phyloP scores from a whole-genome alignment of 2,888 invertebrate species.

The Clepsis dumicolana region DNA sequence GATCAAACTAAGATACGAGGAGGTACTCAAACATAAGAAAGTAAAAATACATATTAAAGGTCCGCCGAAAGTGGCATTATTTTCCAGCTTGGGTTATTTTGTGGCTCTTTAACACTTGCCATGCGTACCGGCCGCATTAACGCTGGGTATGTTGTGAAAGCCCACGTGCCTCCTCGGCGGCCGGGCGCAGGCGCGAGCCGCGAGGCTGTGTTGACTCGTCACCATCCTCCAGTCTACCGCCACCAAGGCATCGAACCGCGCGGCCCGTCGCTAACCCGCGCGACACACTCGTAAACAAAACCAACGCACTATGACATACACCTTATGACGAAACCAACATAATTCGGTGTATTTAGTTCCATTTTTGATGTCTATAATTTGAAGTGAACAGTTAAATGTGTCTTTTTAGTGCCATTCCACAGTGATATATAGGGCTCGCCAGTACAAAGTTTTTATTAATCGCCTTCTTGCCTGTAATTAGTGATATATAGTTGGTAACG shows the following conservation, averaged over 20 bases:
- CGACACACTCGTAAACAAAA: conserved; percentile 69
- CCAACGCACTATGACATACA: conserved; percentile 68
- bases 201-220: conserved; percentile 58
- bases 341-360: conserved; percentile 71
- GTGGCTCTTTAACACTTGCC: background rate
- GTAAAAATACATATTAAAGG: too few relatives aligned
- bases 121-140: background rate
- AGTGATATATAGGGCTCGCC: conserved; percentile 65
- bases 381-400: conserved; percentile 68
- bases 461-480: conserved; percentile 78
- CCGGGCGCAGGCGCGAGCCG: conserved; percentile 50
- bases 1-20: too few relatives aligned
- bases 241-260: conserved; percentile 59
- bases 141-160: conserved; percentile 34
- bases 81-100: background rate
- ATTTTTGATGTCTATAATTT: conserved; percentile 79
- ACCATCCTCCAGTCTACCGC: conserved; percentile 62
- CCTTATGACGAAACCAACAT: conserved; percentile 63
- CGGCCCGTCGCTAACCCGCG: conserved; percentile 56
- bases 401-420: conserved; percentile 85
- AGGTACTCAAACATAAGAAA: too few relatives aligned
- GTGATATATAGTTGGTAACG: conserved; percentile 52
- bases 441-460: conserved; percentile 82
- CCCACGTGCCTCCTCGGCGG: conserved; percentile 49
- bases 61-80: too few relatives aligned